Evolutionary conservation across 1,140 invertebrate genomes (phyloP).

Genomic region (Parapsyche elsis): DNA sequence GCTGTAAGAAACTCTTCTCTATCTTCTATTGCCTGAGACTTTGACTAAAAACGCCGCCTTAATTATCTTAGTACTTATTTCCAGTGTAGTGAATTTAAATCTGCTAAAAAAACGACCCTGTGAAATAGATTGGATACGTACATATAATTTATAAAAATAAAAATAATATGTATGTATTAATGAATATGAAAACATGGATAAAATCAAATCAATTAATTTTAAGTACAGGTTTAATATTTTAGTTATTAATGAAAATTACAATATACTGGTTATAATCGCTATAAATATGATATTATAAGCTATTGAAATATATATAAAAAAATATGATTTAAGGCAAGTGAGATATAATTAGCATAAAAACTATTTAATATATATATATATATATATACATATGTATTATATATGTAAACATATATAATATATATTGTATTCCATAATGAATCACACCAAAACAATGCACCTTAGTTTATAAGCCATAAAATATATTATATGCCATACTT

Average conservation of each 20-base stretch:
- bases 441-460: slow-evolving; percentile 32
- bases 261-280: slow-evolving; percentile 45
- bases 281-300: slow-evolving; percentile 36
- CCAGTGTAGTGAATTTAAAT: slow-evolving; percentile 19
- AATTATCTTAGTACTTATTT: slow-evolving; percentile 34
- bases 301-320: slow-evolving; percentile 38
- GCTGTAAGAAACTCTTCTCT: not conserved
- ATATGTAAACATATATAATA: slow-evolving; percentile 25
- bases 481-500: slow-evolving; percentile 32
- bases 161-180: not conserved
- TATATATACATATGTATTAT: slow-evolving; percentile 28
- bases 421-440: slow-evolving; percentile 23
- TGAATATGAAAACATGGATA: slow-evolving; percentile 40
- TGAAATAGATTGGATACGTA: slow-evolving; percentile 11
- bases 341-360: slow-evolving; percentile 37
- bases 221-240: slow-evolving; percentile 40
- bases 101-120: slow-evolving; percentile 16
- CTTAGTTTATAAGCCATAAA: slow-evolving; percentile 24
- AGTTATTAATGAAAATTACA: slow-evolving; percentile 37
- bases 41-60: slow-evolving; percentile 31
- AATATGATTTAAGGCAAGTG: slow-evolving; percentile 33
- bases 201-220: slow-evolving; percentile 41
- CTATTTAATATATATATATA: slow-evolving; percentile 32
- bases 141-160: not conserved
- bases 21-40: slow-evolving; percentile 17